phyloP scores from a whole-genome alignment of 2,888 invertebrate species.

The Eurytoma adleriae region DNA sequence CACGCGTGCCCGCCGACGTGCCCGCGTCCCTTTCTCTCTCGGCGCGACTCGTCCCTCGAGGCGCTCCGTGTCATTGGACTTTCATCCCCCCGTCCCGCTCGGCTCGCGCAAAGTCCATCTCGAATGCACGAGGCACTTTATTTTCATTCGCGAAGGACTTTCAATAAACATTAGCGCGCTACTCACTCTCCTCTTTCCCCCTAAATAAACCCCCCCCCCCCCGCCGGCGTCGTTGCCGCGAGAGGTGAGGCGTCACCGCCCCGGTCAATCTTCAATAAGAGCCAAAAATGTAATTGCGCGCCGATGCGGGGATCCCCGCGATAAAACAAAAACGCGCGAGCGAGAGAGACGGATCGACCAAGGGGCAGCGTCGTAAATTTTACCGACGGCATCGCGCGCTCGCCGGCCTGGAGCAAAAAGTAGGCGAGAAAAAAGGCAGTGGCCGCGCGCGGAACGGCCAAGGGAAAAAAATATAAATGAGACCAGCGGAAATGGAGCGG shows the following conservation, averaged over 20 bases:
- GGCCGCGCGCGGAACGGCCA: not conserved
- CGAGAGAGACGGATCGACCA: slow-evolving; percentile 34
- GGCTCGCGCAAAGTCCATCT: not conserved
- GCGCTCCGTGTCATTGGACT: slow-evolving; percentile 28
- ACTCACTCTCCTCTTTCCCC: not conserved
- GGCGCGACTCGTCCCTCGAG: slow-evolving; percentile 38
- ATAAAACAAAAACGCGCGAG: slow-evolving; percentile 25
- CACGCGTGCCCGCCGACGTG: not conserved
- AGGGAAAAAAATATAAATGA: slow-evolving; percentile 21
- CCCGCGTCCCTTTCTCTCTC: not conserved
- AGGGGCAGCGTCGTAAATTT: too few species aligned
- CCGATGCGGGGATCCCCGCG: slow-evolving; percentile 4
- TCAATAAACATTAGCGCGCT: slow-evolving; percentile 50
- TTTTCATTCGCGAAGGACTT: slow-evolving; percentile 53
- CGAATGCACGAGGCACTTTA: slow-evolving; percentile 57
- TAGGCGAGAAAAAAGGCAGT: not conserved
- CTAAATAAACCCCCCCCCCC: slow-evolving; percentile 48
- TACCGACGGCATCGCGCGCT: not conserved
- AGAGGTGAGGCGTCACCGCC: not conserved
- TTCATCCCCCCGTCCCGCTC: slow-evolving; percentile 30
- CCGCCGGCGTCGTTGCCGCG: not conserved
- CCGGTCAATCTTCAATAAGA: slow-evolving; percentile 29
- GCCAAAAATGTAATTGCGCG: slow-evolving; percentile 60
- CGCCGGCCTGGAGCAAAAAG: not conserved
- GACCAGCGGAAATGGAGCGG: slow-evolving; percentile 32